Evolutionary conservation across 2,113 vertebrate species (phyloP).

Genomic region (Atrichornis clamosus): DNA sequence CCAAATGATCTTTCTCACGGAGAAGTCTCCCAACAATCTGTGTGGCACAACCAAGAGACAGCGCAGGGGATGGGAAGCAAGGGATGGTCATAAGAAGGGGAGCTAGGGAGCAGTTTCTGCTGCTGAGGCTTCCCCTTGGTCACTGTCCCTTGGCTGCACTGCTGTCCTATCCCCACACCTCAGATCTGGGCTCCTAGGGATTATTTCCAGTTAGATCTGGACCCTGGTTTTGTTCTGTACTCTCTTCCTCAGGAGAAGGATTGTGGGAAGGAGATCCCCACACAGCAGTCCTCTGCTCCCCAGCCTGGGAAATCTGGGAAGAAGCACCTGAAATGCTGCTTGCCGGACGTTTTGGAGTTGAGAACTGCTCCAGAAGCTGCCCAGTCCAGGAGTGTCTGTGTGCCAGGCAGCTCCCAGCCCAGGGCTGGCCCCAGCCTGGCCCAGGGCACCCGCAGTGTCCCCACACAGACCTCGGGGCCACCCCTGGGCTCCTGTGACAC

Average conservation of each 20-base stretch:
- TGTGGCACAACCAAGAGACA: not conserved
- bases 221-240: not conserved
- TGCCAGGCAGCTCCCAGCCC: not conserved
- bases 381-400: not conserved
- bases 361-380: not conserved
- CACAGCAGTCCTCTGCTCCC: not conserved
- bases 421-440: not conserved
- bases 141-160: not conserved
- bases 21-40: not conserved
- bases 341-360: not conserved
- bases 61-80: not conserved
- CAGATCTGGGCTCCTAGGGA: not conserved
- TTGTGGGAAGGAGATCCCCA: not conserved
- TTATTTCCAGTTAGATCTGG: not conserved
- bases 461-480: conserved; percentile 70
- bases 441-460: conserved; percentile 9
- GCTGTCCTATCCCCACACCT: not conserved
- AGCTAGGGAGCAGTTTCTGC: not conserved
- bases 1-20: not conserved
- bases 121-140: not conserved
- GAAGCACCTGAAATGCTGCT: not conserved
- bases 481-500: conserved; percentile 76
- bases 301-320: not conserved
- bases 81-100: not conserved
- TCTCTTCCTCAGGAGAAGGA: conserved; percentile 27